Conservation (phyloP, 2,113 vertebrate species). For the Pontoporia blainvillei region DNA sequence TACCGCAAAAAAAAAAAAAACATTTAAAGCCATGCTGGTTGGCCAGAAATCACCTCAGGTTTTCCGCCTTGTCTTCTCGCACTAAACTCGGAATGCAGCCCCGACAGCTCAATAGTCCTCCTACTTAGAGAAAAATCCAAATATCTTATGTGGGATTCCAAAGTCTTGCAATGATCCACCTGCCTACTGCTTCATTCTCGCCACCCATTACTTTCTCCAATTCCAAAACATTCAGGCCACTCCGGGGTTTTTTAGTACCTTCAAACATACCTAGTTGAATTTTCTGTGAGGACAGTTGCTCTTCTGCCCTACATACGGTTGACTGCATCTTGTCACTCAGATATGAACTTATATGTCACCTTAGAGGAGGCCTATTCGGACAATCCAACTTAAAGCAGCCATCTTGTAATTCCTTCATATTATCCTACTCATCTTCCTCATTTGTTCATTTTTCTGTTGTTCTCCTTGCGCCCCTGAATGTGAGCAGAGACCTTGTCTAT, state of each 20-base stretch:
- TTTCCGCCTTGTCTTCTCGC: neutral
- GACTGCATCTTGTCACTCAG: neutral
- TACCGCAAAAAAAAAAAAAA: too few species aligned
- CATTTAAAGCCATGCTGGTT: neutral
- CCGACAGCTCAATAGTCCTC: neutral
- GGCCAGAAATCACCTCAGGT: neutral
- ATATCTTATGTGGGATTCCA: neutral
- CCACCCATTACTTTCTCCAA: neutral
- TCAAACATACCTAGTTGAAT: neutral
- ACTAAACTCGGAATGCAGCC: neutral
- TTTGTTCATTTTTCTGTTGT: neutral
- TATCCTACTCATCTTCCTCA: neutral
- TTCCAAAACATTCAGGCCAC: neutral
- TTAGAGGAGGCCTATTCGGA: neutral
- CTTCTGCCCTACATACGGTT: neutral
- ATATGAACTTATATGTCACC: neutral
- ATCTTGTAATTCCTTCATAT: neutral
- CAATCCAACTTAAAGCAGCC: neutral
- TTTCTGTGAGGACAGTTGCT: neutral
- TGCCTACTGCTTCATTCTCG: neutral
- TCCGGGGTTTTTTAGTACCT: neutral
- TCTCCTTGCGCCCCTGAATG: neutral
- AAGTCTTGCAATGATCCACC: neutral
- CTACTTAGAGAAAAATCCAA: neutral
- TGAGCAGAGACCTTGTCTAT: neutral